phyloP scores from a whole-genome alignment of 2,888 invertebrate genomes.

The Tachina fera region DNA sequence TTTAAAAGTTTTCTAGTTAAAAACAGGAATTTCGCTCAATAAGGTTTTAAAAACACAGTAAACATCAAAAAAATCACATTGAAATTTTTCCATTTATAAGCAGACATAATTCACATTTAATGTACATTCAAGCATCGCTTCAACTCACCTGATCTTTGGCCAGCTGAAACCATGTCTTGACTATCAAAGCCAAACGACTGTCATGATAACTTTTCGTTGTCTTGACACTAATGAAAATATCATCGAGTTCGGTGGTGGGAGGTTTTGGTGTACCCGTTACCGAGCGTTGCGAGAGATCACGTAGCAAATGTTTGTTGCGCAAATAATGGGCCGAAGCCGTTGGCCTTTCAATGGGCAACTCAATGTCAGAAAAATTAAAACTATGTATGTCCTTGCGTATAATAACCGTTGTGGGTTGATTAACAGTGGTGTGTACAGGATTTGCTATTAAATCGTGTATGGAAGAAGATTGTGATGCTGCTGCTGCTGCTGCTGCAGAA shows the following conservation, averaged over 20 bases:
- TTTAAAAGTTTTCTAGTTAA: too few species aligned
- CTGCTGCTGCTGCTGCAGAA: slow-evolving; percentile 38
- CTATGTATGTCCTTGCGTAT: slow-evolving; percentile 82
- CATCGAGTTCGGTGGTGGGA: slow-evolving; percentile 89
- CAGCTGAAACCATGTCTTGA: slow-evolving; percentile 97
- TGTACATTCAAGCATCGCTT: background rate
- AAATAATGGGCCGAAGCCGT: slow-evolving; percentile 79
- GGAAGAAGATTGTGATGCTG: slow-evolving; percentile 55
- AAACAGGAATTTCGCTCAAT: too few species aligned
- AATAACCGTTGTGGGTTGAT: slow-evolving; percentile 80
- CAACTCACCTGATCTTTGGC: slow-evolving; percentile 93
- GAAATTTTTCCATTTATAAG: too few species aligned
- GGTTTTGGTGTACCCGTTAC: slow-evolving; percentile 84
- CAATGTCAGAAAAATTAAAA: slow-evolving; percentile 82
- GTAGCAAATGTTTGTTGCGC: slow-evolving; percentile 81
- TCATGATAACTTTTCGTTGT: slow-evolving; percentile 95
- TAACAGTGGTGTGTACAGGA: slow-evolving; percentile 66
- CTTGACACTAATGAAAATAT: slow-evolving; percentile 97
- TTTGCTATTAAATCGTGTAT: slow-evolving; percentile 64
- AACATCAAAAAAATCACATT: too few species aligned
- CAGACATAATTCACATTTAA: background rate
- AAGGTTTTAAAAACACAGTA: too few species aligned
- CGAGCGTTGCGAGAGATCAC: slow-evolving; percentile 81
- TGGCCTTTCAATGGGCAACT: slow-evolving; percentile 80
- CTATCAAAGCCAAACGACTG: slow-evolving; percentile 91